Conservation (phyloP, 1,140 invertebrate genomes). For the Homarus americanus region DNA sequence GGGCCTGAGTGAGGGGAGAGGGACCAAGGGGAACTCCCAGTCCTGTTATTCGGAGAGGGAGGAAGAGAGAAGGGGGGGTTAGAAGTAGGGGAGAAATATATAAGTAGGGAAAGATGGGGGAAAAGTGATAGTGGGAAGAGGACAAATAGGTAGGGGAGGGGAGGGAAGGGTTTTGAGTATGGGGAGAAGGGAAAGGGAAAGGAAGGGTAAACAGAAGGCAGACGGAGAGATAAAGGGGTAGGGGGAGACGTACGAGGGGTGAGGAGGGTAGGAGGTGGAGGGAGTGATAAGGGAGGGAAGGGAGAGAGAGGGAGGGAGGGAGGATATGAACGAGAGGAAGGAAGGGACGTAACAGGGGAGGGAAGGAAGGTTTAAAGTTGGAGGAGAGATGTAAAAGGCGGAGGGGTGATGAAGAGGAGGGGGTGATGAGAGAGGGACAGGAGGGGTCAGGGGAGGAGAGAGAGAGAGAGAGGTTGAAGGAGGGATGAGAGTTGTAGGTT, state of each 20-base stretch:
- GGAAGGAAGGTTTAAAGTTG: neutral
- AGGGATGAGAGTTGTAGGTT: neutral
- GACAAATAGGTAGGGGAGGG: neutral
- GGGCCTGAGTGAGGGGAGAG: neutral
- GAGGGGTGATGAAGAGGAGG: neutral
- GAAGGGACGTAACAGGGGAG: neutral
- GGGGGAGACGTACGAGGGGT: neutral
- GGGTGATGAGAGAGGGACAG: neutral
- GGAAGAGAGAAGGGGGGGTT: neutral
- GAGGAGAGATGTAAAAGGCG: neutral
- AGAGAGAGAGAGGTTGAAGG: neutral
- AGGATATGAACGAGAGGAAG: neutral
- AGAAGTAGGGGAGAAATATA: neutral
- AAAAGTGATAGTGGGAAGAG: neutral
- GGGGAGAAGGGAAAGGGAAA: neutral
- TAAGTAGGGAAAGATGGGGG: neutral
- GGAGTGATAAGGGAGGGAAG: neutral
- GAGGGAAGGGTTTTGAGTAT: neutral
- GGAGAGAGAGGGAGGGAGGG: neutral
- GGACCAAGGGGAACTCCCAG: neutral
- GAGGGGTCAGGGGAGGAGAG: conserved; percentile 1
- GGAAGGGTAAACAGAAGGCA: neutral
- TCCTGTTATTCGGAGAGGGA: neutral
- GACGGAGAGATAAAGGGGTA: neutral
- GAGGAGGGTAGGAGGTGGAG: neutral